Conservation (phyloP, 2,113 vertebrate species). For the Thymallus thymallus region DNA sequence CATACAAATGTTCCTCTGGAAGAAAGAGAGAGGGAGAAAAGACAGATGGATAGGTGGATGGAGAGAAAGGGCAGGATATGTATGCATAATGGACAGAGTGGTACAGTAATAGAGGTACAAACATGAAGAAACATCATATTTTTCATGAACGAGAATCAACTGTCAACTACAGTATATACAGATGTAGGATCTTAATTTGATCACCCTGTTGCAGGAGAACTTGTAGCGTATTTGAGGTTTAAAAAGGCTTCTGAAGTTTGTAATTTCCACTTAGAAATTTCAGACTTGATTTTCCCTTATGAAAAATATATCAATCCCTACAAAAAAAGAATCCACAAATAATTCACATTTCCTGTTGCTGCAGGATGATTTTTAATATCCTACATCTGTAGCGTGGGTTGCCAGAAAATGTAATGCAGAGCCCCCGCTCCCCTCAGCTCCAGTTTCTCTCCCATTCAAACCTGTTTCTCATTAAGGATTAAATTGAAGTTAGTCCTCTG, state of each 20-base stretch:
- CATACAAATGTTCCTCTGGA: slow-evolving; percentile 58
- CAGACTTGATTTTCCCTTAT: no score
- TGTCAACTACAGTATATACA: no score
- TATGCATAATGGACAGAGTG: background rate
- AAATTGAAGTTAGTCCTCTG: slow-evolving; percentile 39
- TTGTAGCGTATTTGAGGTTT: no score
- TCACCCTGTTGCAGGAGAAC: no score
- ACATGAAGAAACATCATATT: background rate
- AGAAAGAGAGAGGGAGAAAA: slow-evolving; percentile 35
- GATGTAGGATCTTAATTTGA: no score
- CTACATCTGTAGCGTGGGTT: background rate
- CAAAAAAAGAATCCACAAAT: no score
- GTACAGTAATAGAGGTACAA: background rate
- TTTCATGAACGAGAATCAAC: background rate
- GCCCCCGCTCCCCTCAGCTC: slow-evolving; percentile 20
- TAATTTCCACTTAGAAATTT: no score
- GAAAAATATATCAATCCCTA: no score
- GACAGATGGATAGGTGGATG: slow-evolving; percentile 10
- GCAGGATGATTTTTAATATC: no score
- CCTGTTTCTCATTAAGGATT: slow-evolving; percentile 70
- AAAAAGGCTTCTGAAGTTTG: no score
- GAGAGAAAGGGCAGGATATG: background rate
- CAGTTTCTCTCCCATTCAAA: slow-evolving; percentile 39
- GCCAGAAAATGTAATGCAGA: slow-evolving; percentile 21
- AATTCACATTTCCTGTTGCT: no score